Evolutionary conservation across 1,140 invertebrate genomes (phyloP).

Genomic region (Leptopilina boulardi): DNA sequence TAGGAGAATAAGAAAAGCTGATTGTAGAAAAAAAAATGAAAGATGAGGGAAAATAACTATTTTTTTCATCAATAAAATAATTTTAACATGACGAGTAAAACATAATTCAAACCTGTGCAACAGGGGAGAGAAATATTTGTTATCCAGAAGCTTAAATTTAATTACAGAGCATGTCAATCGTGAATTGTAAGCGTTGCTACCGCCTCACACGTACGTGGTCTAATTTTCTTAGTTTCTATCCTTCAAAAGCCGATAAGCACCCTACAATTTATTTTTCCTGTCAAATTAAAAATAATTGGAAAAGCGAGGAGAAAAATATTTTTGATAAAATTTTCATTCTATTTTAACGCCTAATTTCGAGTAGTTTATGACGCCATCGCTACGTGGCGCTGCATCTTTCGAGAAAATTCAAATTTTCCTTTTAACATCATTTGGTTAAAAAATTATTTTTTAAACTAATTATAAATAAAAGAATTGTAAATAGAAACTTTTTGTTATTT

Average conservation of each 20-base stretch:
- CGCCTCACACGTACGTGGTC: neutral
- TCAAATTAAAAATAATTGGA: slow-evolving; percentile 5
- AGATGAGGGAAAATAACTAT: neutral
- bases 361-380: neutral
- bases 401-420: no score
- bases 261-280: neutral
- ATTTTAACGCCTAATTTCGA: no score
- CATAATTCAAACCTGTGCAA: neutral
- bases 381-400: neutral
- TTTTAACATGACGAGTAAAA: neutral
- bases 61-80: neutral
- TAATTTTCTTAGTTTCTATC: neutral
- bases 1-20: no score
- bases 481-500: no score
- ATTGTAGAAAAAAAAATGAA: slow-evolving; percentile 10
- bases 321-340: neutral
- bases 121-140: slow-evolving; percentile 15
- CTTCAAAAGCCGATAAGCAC: slow-evolving; percentile 5
- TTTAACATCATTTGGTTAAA: no score
- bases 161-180: slow-evolving; percentile 19
- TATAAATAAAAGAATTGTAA: no score
- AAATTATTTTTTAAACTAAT: no score
- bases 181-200: neutral
- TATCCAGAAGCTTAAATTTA: slow-evolving; percentile 22
- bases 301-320: neutral